These are phyloP conservation scores for Hypsopygia costalis DNA, from an alignment of 2,888 invertebrate genomes.

Conservation along the genomic window DNA sequence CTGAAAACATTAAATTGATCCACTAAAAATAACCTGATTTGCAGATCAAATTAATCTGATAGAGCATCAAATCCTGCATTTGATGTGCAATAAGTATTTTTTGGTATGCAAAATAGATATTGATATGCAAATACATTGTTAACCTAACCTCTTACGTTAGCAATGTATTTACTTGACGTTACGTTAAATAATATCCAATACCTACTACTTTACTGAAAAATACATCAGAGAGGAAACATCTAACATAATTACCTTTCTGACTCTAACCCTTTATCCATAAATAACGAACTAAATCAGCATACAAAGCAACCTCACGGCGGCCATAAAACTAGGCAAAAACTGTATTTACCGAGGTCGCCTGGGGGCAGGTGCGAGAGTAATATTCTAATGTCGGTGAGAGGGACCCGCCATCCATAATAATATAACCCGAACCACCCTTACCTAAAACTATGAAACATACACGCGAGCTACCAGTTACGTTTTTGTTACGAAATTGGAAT, in stretches of 20 bases:
- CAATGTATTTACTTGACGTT: too few species aligned
- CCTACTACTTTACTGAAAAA: too few species aligned
- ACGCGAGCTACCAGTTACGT: conserved; percentile 14
- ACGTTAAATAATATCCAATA: too few species aligned
- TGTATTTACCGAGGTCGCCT: conserved; percentile 55
- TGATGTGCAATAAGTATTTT: too few species aligned
- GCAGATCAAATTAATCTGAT: too few species aligned
- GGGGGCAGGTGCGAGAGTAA: conserved; percentile 64
- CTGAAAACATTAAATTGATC: too few species aligned
- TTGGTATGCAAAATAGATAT: too few species aligned
- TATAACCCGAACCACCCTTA: conserved; percentile 45
- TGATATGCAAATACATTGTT: too few species aligned
- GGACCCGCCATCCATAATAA: conserved; percentile 70
- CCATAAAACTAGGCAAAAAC: conserved; percentile 56
- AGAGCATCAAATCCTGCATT: too few species aligned
- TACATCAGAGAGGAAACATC: too few species aligned
- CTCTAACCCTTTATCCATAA: conserved; percentile 12
- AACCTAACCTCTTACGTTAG: too few species aligned
- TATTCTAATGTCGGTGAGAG: conserved; percentile 70
- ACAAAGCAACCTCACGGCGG: conserved; percentile 34
- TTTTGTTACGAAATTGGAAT: background rate
- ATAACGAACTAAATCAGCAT: conserved; percentile 33
- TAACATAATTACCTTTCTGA: background rate
- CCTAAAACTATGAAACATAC: conserved; percentile 39
- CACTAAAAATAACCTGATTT: too few species aligned